Evolutionary conservation across 2,797 vertebrate genomes (phyloP).

Genomic region (Jordanella pulchra): DNA sequence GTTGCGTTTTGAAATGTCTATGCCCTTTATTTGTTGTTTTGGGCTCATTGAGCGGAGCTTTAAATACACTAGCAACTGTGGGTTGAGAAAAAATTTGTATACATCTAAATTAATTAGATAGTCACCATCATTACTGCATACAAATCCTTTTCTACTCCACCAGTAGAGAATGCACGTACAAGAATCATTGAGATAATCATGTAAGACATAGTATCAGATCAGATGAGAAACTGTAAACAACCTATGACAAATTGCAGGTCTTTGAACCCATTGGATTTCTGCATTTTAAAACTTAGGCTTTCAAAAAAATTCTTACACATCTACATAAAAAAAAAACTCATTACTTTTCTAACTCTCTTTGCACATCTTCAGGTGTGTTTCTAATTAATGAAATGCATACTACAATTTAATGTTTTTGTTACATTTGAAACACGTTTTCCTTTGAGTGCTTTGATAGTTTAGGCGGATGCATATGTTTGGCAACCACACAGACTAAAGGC

Average conservation of each 20-base stretch:
- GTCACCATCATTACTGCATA: background rate
- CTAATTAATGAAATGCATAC: background rate
- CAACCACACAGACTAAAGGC: background rate
- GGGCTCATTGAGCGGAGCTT: background rate
- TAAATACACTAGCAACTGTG: background rate
- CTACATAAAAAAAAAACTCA: too few relatives aligned
- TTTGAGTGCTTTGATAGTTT: background rate
- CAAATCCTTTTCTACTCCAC: background rate
- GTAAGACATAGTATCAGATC: too few relatives aligned
- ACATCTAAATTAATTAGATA: background rate
- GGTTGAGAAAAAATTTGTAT: background rate
- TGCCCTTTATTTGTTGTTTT: background rate
- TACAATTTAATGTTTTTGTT: background rate
- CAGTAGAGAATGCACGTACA: too few relatives aligned
- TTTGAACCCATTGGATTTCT: too few relatives aligned
- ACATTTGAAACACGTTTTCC: background rate
- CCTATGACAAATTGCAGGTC: too few relatives aligned
- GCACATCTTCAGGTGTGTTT: background rate
- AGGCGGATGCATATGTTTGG: background rate
- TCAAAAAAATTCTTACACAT: too few relatives aligned
- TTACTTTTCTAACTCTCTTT: background rate
- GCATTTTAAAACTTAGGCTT: too few relatives aligned
- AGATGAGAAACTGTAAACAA: too few relatives aligned
- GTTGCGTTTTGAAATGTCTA: background rate
- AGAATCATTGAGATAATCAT: too few relatives aligned